Conservation (phyloP, 23 tunicate species). For the Halocynthia roretzi region DNA sequence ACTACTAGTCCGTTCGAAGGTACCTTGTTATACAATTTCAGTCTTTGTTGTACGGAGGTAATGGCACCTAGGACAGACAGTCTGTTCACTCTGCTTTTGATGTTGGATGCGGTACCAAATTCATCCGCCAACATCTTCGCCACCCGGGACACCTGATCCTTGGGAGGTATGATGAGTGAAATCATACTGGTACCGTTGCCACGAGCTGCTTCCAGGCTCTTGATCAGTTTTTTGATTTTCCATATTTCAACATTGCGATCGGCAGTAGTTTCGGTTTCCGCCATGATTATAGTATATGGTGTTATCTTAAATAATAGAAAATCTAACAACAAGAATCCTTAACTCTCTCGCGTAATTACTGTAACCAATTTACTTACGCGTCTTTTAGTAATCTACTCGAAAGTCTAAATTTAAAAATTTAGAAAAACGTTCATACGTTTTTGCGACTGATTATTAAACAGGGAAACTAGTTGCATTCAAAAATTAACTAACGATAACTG, state of each 20-base stretch:
- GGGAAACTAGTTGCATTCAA: no score
- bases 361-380: no score
- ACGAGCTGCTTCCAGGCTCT: constrained; percentile 95
- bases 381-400: no score
- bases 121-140: constrained; percentile 99
- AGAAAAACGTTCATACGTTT: no score
- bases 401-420: no score
- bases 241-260: constrained; percentile 99
- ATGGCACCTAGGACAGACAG: constrained; percentile 94
- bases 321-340: no score
- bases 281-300: constrained; percentile 19
- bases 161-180: constrained; percentile 97
- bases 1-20: constrained; percentile 98
- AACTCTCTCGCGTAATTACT: no score
- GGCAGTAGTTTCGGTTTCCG: constrained; percentile 90
- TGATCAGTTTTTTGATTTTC: constrained; percentile 96
- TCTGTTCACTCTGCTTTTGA: constrained; percentile 94
- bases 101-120: constrained; percentile 97
- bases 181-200: constrained; percentile 99
- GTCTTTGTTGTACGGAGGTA: constrained; percentile 94
- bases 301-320: no score
- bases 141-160: constrained; percentile 90
- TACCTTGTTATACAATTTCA: constrained; percentile 89
- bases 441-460: no score
- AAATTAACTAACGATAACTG: no score